Percentiles rank a stretch among this genome's conserved stretches.
phyloP scores from a whole-genome alignment of 2,113 vertebrate species.

The Lophotis ruficrista region DNA sequence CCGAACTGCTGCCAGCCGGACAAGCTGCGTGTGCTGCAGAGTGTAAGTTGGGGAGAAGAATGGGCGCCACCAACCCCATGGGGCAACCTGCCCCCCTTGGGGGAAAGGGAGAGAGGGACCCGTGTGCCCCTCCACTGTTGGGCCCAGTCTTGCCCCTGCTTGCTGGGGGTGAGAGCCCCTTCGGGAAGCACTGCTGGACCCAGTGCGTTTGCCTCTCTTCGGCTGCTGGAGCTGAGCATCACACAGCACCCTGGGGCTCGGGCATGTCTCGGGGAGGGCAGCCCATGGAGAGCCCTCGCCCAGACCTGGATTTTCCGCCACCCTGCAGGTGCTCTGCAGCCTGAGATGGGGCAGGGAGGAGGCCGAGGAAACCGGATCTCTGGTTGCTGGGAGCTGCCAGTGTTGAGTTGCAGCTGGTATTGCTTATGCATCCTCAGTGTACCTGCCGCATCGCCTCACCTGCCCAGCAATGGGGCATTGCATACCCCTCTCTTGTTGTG shows the following conservation, averaged over 20 bases:
- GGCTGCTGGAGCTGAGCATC: background rate
- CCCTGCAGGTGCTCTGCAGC: background rate
- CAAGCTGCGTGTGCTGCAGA: accelerated
- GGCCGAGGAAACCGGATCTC: slow-evolving; percentile 32
- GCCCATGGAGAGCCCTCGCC: background rate
- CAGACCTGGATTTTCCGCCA: background rate
- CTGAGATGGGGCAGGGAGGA: background rate
- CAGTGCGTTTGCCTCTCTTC: background rate
- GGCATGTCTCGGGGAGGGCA: background rate
- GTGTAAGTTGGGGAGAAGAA: background rate
- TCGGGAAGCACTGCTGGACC: background rate
- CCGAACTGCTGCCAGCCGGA: background rate
- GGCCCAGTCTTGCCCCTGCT: background rate
- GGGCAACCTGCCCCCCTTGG: background rate
- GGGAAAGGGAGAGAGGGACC: background rate
- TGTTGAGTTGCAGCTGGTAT: slow-evolving; percentile 34
- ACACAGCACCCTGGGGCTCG: background rate
- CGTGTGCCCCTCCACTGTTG: background rate
- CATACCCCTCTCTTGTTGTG: accelerated
- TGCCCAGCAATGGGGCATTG: background rate
- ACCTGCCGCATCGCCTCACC: background rate
- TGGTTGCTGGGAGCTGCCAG: background rate
- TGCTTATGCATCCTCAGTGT: background rate
- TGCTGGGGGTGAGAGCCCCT: background rate
- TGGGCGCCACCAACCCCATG: background rate